Evolutionary conservation across 2,797 vertebrate genomes (phyloP).

Genomic region (Molossus molossus): DNA sequence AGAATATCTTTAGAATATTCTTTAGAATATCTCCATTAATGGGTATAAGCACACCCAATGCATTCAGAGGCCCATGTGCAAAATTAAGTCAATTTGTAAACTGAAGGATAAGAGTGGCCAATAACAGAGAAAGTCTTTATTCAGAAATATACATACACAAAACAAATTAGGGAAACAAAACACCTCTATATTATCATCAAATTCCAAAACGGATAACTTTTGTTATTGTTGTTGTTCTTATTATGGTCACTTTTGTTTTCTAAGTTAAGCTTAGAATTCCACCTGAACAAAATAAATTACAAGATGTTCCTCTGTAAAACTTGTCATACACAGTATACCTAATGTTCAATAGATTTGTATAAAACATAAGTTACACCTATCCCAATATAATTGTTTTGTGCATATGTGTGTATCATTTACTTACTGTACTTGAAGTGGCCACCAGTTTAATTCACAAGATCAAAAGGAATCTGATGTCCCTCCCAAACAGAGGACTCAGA

Average conservation of each 20-base stretch:
- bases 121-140: conserved; percentile 3
- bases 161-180: neutral
- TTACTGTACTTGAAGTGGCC: neutral
- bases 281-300: neutral
- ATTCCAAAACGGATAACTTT: neutral
- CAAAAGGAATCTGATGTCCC: neutral
- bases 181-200: neutral
- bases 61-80: neutral
- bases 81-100: neutral
- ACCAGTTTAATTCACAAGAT: neutral
- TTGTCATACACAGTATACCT: neutral
- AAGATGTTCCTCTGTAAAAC: neutral
- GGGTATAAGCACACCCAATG: neutral
- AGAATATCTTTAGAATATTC: too few species aligned
- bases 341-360: neutral
- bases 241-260: neutral
- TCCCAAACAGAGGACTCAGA: neutral
- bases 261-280: neutral
- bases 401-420: neutral
- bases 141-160: neutral
- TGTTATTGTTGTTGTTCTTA: neutral
- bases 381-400: neutral
- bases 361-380: neutral
- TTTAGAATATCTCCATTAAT: neutral
- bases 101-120: neutral